phyloP scores from a whole-genome alignment of 2,113 vertebrate genomes.

The Typhlomys cinereus region DNA sequence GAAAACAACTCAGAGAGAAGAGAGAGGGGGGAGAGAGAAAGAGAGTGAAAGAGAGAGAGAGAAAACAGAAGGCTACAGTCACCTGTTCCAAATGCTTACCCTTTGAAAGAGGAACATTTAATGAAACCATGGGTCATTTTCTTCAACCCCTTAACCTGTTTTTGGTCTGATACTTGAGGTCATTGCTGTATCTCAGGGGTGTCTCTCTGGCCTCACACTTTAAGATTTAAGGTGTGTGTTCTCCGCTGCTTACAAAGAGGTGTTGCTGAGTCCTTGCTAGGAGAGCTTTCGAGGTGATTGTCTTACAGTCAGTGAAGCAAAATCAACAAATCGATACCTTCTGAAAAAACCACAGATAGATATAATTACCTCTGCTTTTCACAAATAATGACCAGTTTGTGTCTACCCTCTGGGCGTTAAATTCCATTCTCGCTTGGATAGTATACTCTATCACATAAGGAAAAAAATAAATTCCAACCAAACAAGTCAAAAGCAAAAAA shows the following conservation, averaged over 20 bases:
- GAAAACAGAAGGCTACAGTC: background rate
- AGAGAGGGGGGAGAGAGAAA: background rate
- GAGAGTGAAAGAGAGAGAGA: background rate
- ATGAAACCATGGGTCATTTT: background rate
- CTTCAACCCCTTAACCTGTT: background rate
- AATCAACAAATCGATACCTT: conserved; percentile 24
- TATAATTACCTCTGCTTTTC: conserved; percentile 15
- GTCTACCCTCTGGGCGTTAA: background rate
- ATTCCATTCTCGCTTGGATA: background rate
- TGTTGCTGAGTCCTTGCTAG: background rate
- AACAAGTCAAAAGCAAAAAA: conserved; percentile 3
- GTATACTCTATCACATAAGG: background rate
- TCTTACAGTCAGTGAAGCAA: background rate
- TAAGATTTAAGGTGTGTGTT: background rate
- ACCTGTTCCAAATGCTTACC: background rate
- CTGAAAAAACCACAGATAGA: conserved; percentile 15
- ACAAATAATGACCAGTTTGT: conserved; percentile 36
- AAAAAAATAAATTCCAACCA: background rate
- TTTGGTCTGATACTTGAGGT: background rate
- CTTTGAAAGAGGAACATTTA: background rate
- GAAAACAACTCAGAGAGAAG: background rate
- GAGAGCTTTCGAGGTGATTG: background rate
- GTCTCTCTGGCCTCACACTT: background rate
- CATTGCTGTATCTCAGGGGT: too few relatives aligned
- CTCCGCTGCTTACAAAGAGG: background rate